phyloP scores from a whole-genome alignment of 2,888 invertebrate species.

The Macrosiphum euphorbiae region DNA sequence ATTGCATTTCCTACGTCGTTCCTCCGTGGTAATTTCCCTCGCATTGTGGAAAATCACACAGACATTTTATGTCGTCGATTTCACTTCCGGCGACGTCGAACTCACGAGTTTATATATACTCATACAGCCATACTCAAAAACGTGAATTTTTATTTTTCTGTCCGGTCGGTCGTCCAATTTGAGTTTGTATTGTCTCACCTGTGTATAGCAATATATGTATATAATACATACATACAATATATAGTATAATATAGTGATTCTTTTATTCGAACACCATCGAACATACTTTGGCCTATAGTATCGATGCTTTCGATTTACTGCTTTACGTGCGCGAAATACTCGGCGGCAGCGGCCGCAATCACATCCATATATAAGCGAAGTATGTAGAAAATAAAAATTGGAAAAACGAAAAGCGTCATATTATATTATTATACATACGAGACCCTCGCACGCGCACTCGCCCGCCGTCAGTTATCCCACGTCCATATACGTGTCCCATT shows the following conservation, averaged over 20 bases:
- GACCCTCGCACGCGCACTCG: background rate
- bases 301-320: background rate
- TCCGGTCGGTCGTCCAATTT: background rate
- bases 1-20: background rate
- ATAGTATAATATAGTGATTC: background rate
- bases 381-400: background rate
- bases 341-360: background rate
- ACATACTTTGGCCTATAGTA: background rate
- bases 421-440: background rate
- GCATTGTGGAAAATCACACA: background rate
- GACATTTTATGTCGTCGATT: background rate
- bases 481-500: slow-evolving; percentile 53
- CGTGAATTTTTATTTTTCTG: background rate
- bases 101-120: background rate
- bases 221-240: background rate
- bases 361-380: background rate
- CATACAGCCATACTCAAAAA: background rate
- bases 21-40: background rate
- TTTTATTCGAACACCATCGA: background rate
- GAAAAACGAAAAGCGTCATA: background rate
- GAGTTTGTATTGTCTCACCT: background rate
- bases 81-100: background rate
- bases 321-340: slow-evolving; percentile 7
- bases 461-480: slow-evolving; percentile 38
- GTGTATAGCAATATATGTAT: background rate